A percentile compares a stretch with the other conserved stretches of the same genome.
phyloP scores from a whole-genome alignment of 2,797 vertebrate species.

The Galagoides demidoff region DNA sequence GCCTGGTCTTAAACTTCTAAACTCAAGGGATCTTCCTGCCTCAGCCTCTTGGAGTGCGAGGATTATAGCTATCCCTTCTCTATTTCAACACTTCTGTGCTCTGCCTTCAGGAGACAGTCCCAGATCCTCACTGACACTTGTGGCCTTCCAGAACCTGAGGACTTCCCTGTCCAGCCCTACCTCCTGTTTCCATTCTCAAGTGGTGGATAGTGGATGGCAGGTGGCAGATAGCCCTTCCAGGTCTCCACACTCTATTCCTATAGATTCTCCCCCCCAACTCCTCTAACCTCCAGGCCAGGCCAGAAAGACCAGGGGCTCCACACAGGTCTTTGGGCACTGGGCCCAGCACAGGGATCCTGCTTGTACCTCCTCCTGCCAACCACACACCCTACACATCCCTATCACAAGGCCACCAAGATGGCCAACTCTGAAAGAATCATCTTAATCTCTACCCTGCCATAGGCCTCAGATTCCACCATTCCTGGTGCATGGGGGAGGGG shows the following conservation, averaged over 20 bases:
- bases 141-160: not conserved
- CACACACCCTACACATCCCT: not conserved
- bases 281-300: not conserved
- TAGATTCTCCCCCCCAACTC: not conserved
- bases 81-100: not conserved
- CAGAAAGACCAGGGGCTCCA: not conserved
- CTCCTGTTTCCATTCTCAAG: not conserved
- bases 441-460: not conserved
- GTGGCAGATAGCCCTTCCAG: not conserved
- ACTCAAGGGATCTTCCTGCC: too few species aligned
- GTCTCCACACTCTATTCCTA: not conserved
- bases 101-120: not conserved
- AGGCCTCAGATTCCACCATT: not conserved
- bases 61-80: not conserved
- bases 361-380: not conserved
- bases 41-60: too few species aligned
- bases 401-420: not conserved
- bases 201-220: fast-evolving
- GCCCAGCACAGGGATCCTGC: not conserved
- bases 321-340: not conserved
- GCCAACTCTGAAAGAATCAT: not conserved
- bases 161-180: not conserved
- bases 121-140: too few species aligned
- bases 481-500: not conserved
- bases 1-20: too few species aligned